Base-by-base conservation (phyloP, 1,140 invertebrate species). In the Drosophila mauritiana region DNA sequence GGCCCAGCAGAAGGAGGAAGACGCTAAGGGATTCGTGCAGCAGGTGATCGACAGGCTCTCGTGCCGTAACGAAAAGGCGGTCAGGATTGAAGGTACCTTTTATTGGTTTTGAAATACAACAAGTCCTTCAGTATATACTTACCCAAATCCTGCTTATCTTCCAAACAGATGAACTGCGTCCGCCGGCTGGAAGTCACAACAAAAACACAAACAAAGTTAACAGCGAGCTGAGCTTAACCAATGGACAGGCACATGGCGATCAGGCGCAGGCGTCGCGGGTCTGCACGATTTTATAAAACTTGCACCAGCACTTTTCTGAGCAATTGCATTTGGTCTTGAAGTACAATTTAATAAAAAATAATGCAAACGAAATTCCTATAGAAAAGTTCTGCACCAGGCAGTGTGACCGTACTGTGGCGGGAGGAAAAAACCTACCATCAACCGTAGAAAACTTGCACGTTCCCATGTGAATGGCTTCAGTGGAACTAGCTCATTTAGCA, bases 281-380 rank as follows among this genome's bases (percentile, higher is more conserved):
- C 36, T 92, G 91, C 91, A 91, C 91, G 48, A 92, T 92, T 72
- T 91, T 92, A 90, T 92, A 92, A 84, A 73, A 83, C 25, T 20
- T 45, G 67, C 67, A 83, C 62, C 53, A 56, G 46, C 69, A 76
- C 80, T 84, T 80, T 83, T 83, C 58, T 80, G 84, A 72, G 51
- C 75, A 88, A 79, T 86, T 88, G 83, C 79, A 86, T 86, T 86
- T 88, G 79, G 68, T 86, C 73, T 64, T 77, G 54, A 78, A 70
- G 68, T 73, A 74, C 67, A 73, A 74, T 74, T 74, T 64, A 74
- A 63, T 4, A 20, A 73, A 73, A 34, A 77, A 77, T 56, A 69
- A 77, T 62, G 58, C 48, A 56, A 63, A 54, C 15, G 27, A 56
- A 73, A 13, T 74, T 45, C n/a, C 34, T 20, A 36, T 20, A 25